Evolutionary conservation across 2,797 vertebrate species (phyloP).

Genomic region (Poliocrania exsul): DNA sequence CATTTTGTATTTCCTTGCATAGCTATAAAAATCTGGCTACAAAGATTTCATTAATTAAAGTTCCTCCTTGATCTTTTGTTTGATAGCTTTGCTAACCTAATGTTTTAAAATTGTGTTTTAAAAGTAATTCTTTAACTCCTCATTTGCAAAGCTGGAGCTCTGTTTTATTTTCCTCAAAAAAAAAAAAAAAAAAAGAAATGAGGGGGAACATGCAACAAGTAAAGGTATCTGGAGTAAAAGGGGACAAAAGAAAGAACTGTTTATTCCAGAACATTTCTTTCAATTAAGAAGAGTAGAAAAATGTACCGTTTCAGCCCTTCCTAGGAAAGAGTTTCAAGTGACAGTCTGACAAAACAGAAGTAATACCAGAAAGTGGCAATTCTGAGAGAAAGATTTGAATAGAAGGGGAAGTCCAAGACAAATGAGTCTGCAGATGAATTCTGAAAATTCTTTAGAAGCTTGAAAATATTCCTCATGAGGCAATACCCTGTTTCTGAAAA

Average conservation of each 20-base stretch:
- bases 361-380: background rate
- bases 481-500: background rate
- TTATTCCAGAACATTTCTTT: background rate
- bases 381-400: background rate
- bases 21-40: background rate
- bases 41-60: background rate
- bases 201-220: background rate
- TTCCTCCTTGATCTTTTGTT: background rate
- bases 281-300: background rate
- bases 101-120: background rate
- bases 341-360: background rate
- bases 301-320: background rate
- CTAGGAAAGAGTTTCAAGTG: background rate
- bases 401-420: background rate
- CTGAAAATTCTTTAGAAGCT: background rate
- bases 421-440: background rate
- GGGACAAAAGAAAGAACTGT: background rate
- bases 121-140: background rate
- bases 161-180: background rate
- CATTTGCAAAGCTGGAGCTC: background rate
- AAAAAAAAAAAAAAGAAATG: background rate
- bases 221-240: background rate
- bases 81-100: background rate
- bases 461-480: background rate
- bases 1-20: background rate